These are phyloP conservation scores for Leptinotarsa lineolata DNA, from an alignment of 1,140 invertebrate species.

Conservation along the genomic window DNA sequence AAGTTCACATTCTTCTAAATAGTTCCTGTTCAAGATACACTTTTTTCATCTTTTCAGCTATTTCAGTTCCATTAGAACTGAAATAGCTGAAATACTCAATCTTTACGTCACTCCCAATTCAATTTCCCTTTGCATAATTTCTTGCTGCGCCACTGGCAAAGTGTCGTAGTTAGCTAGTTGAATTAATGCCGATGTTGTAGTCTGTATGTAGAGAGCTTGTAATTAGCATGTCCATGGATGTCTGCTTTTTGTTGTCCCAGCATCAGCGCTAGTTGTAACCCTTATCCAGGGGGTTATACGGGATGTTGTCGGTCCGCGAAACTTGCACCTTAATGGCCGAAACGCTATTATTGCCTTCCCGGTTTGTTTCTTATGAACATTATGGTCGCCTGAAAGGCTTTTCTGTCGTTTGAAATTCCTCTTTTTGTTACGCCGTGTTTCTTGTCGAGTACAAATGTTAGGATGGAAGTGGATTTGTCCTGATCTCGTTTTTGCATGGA, in stretches of 20 bases:
- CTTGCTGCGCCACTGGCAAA: constrained; percentile 22
- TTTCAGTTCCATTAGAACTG: not conserved
- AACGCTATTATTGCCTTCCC: constrained; percentile 33
- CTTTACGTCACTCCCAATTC: too few species aligned
- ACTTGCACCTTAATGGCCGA: constrained; percentile 36
- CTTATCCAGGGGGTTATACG: constrained; percentile 43
- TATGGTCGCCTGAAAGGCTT: constrained; percentile 26
- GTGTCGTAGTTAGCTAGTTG: constrained; percentile 51
- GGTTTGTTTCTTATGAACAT: constrained; percentile 35
- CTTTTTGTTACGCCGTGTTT: not conserved
- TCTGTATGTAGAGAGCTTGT: constrained; percentile 52
- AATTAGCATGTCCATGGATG: constrained; percentile 54
- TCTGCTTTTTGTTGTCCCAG: constrained; percentile 46
- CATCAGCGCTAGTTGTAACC: constrained; percentile 43
- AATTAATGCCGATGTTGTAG: constrained; percentile 53
- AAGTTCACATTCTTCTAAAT: too few species aligned
- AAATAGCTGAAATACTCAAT: too few species aligned
- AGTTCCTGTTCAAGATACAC: too few species aligned
- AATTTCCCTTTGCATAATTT: not conserved
- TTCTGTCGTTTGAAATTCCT: not conserved
- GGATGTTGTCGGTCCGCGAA: constrained; percentile 28
- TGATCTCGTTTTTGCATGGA: not conserved
- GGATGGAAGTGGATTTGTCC: not conserved
- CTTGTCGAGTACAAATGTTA: not conserved
- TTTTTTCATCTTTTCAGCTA: too few species aligned